Conservation (phyloP, 2,797 vertebrate genomes). For the Tragelaphus oryx region DNA sequence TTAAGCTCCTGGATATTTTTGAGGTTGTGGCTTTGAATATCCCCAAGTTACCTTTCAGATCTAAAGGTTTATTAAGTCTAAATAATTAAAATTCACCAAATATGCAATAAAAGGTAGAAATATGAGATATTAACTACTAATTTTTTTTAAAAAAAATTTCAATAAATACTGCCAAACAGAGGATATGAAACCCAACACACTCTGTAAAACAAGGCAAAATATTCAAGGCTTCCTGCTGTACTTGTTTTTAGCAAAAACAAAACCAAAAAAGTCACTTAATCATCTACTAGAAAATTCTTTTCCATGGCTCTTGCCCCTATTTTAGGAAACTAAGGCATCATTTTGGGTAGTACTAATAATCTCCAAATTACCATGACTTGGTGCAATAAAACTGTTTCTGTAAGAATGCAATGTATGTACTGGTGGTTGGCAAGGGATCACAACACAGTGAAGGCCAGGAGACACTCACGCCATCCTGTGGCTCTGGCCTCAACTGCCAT, state of each 20-base stretch:
- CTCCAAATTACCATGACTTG: neutral
- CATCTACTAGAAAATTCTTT: neutral
- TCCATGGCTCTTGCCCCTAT: neutral
- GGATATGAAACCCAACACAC: neutral
- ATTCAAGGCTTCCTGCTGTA: neutral
- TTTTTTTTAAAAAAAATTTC: neutral
- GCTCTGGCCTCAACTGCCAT: neutral
- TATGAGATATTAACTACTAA: neutral
- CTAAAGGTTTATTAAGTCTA: neutral
- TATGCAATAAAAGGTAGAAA: neutral
- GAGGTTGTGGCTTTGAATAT: neutral
- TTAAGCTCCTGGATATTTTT: neutral
- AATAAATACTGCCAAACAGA: neutral
- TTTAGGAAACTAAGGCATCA: neutral
- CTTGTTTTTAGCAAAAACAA: neutral
- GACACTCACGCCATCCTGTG: neutral
- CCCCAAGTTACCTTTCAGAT: neutral
- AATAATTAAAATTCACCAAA: neutral
- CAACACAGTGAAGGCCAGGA: neutral
- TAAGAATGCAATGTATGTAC: neutral
- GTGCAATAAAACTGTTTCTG: neutral
- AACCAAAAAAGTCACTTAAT: neutral
- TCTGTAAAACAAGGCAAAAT: neutral
- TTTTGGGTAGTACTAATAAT: neutral
- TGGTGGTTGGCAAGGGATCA: neutral